Base-by-base conservation (phyloP, 2,888 invertebrate species). In the Sicus ferrugineus region DNA sequence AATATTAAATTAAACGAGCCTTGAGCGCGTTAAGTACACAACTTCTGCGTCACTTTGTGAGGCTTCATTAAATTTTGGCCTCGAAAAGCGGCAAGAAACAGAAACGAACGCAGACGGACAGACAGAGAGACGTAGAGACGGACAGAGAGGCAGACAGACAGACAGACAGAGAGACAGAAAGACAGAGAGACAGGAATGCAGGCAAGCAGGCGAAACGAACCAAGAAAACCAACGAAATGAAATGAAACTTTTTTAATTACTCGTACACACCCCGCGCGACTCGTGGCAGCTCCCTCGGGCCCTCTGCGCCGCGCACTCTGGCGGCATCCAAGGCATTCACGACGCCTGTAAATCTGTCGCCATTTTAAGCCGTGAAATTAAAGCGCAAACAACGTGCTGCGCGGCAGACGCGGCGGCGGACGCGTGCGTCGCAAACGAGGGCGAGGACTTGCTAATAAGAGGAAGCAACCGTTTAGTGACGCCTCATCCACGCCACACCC, bases 241-340 rank as follows among this genome's bases (percentile, higher is more conserved):
- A 82, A 81, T 82, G 80, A 82, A 82, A 82, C 81, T 82, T 82
- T 82, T 82, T 82, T 82, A 82, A 82, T 82, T 82, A 83, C n/a
- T n/a, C n/a, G n/a, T n/a, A n/a, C n/a, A n/a, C n/a, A n/a, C n/a
- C n/a, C n/a, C n/a, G n/a, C n/a, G n/a, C n/a, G n/a, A n/a, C n/a
- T n/a, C n/a, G 5, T 34, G 11, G 5, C 34, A 34, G 34, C 34
- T 34, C 6, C 11, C 34, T 34, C n/a, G n/a, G n/a, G n/a, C n/a
- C n/a, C n/a, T n/a, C n/a, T n/a, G n/a, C n/a, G n/a, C n/a, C 34
- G 1, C 34, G 7, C 34, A 9, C 34, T 1, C 34, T 34, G 34
- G 14, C 34, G 7, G 0, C 34, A 34, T 2, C 34, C 28, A 30
- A 56, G 30, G 56, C 28, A 30, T 30, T 61, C 52, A 78, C 78